These are phyloP conservation scores for Drosophila algonquin DNA, from an alignment of 2,888 invertebrate species.

Conservation along the genomic window DNA sequence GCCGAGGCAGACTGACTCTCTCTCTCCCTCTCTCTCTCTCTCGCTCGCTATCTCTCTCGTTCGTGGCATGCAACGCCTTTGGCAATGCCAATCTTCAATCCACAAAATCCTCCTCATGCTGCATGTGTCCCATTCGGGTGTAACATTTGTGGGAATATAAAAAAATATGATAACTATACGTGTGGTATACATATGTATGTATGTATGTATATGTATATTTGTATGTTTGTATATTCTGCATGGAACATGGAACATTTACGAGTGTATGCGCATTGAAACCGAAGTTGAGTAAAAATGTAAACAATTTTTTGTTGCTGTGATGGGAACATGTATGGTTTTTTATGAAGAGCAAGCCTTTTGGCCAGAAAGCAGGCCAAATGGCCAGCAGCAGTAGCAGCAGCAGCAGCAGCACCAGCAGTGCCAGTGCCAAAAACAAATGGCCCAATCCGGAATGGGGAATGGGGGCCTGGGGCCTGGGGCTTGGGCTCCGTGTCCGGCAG, in stretches of 20 bases:
- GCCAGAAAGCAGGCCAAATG: constrained; percentile 73
- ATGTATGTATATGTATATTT: constrained; percentile 18
- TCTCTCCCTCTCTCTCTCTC: not conserved
- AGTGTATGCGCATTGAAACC: constrained; percentile 57
- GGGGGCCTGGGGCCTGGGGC: not conserved
- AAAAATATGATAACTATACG: constrained; percentile 63
- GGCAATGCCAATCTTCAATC: constrained; percentile 1
- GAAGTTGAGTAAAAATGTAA: constrained; percentile 68
- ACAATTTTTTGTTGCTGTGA: constrained; percentile 63
- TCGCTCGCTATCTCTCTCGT: not conserved
- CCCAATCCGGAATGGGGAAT: constrained; percentile 50
- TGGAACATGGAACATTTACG: not conserved
- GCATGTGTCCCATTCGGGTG: constrained; percentile 9
- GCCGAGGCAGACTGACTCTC: not conserved
- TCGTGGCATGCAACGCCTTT: constrained; percentile 12
- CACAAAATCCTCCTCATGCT: not conserved
- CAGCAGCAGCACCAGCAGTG: constrained; percentile 48
- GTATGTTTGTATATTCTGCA: not conserved
- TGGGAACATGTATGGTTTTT: constrained; percentile 60
- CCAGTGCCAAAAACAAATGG: constrained; percentile 50
- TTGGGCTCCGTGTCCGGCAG: constrained; percentile 25
- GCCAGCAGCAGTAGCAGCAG: not conserved
- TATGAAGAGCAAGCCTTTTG: constrained; percentile 56
- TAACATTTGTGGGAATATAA: constrained; percentile 62
- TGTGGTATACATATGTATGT: constrained; percentile 25